A percentile compares a stretch with the other conserved stretches of the same genome.
Conservation (phyloP, 2,797 vertebrate genomes). For the Myripristis murdjan region DNA sequence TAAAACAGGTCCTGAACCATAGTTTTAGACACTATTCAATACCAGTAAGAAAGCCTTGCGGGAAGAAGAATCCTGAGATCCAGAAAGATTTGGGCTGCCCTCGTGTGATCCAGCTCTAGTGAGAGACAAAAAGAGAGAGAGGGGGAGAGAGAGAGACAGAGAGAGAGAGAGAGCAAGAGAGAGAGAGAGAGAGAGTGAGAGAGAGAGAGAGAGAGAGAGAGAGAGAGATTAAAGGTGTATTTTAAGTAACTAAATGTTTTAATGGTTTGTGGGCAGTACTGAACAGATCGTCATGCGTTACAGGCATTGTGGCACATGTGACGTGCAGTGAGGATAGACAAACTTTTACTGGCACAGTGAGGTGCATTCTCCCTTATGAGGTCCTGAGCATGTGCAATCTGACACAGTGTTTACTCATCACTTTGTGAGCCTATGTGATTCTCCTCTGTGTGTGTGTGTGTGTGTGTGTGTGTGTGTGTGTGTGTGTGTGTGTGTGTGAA, state of each 20-base stretch:
- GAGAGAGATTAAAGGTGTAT: constrained; percentile 10
- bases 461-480: constrained; percentile 17
- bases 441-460: constrained; percentile 22
- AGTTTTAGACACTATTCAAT: constrained; percentile 2
- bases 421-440: constrained; percentile 22
- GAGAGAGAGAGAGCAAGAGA: constrained; percentile 4
- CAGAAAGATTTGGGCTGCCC: constrained; percentile 89
- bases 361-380: constrained; percentile 34
- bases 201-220: constrained; percentile 2
- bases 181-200: constrained; percentile 1
- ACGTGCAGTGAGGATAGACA: constrained; percentile 27
- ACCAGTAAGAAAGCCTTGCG: constrained; percentile 90
- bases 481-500: constrained; percentile 30
- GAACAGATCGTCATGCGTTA: constrained; percentile 37
- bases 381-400: constrained; percentile 41
- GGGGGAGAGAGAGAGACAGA: neutral
- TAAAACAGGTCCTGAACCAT: neutral
- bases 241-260: constrained; percentile 30
- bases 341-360: constrained; percentile 7
- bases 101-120: constrained; percentile 83
- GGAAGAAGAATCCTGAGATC: constrained; percentile 90
- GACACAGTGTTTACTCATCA: constrained; percentile 30
- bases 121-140: constrained; percentile 11
- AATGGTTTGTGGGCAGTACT: constrained; percentile 17
- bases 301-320: constrained; percentile 21